phyloP scores from a whole-genome alignment of 2,797 vertebrate species.

The Epinephelus coioides region DNA sequence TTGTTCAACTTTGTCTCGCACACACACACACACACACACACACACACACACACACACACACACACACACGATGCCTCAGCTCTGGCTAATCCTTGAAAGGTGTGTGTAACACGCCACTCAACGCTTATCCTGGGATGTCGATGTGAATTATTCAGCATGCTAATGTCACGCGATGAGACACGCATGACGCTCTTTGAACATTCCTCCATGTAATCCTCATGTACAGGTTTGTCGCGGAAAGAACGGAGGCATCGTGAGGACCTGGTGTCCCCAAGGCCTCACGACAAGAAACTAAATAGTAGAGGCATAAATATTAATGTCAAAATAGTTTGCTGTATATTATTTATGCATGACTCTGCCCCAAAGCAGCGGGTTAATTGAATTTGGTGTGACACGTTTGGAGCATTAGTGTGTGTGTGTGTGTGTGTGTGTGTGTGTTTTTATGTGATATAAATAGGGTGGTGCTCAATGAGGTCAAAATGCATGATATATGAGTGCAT shows the following conservation, averaged over 20 bases:
- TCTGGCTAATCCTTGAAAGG: constrained; percentile 64
- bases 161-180: constrained; percentile 76
- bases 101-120: constrained; percentile 66
- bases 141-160: constrained; percentile 74
- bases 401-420: constrained; percentile 34
- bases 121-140: constrained; percentile 50
- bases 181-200: constrained; percentile 51
- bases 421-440: constrained; percentile 19
- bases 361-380: constrained; percentile 74
- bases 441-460: constrained; percentile 68
- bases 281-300: constrained; percentile 63
- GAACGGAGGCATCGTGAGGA: constrained; percentile 36
- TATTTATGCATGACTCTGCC: constrained; percentile 73
- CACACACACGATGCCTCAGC: constrained; percentile 29
- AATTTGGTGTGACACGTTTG: constrained; percentile 70
- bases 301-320: constrained; percentile 79
- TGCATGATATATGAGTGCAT: constrained; percentile 32
- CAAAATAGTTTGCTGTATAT: constrained; percentile 67
- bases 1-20: constrained; percentile 46
- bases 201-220: constrained; percentile 59
- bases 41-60: constrained; percentile 8
- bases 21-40: constrained; percentile 17
- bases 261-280: constrained; percentile 38
- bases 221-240: constrained; percentile 51
- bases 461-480: constrained; percentile 67